Base-by-base conservation (phyloP, 1,140 invertebrate species). In the Asbolus verrucosus region DNA sequence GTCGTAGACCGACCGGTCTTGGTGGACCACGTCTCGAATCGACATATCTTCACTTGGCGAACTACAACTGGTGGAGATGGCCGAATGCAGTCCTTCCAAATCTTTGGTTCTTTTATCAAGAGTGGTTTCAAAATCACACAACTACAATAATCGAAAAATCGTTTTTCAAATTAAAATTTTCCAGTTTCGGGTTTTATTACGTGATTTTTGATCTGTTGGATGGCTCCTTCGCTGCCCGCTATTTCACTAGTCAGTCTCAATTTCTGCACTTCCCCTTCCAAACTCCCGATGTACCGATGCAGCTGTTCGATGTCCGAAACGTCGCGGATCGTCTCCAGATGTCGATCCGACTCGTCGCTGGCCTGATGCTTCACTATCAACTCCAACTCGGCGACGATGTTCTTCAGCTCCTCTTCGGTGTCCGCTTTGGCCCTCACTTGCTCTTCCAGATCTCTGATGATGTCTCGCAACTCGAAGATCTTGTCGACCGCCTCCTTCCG, bases 31-130 rank as follows among this genome's bases (percentile, higher is more conserved):
- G 76, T 90, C 89, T 66, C 88, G 85, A 1, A 91, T 84, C 0
- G 92, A 93, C 30, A 93, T 88, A 78, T 93, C 92, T 79, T 94
- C 92, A 69, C 90, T 92, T 14, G 88, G 90, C 31, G 91, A 90
- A 71, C 89, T 89, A 67, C 89, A 85, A 76, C 80, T 83, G 15
- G 84, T 86, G 59, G 81, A 86, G 36, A 83, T 85, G 75, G 79
- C 85, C 76, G 84, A 87, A 83, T 92, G 89, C n/a, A 89, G 71
- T 0, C 85, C 84, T 82, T 94, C 91, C 18, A 93, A 74, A 27
- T 87, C 86, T 65, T 86, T 87, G 2, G 89, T 92, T 78, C 88
- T 87, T 75, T 87, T 85, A 50, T 88, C 88, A 14, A 92, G 38
- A 16, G 84, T 82, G 72, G 78, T 82, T 78, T 89, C 85, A 72